Base-by-base conservation (phyloP, 2,113 vertebrate genomes). In the Dasyurus viverrinus region DNA sequence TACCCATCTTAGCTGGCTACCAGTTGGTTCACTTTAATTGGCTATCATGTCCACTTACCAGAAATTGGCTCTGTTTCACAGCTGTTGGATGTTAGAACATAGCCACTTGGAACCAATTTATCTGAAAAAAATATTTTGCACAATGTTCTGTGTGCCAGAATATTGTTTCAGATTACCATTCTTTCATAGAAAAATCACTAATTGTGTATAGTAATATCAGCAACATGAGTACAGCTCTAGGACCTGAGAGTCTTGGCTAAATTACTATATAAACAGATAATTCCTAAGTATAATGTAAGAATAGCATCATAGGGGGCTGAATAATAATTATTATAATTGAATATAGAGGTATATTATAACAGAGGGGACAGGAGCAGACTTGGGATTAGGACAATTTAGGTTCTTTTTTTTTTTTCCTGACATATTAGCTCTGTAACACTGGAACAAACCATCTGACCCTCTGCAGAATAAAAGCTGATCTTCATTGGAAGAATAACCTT, bases 261-360 rank as follows among this genome's bases (percentile, higher is more conserved):
- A 84, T 84, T 42, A 84, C 68, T 42, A 42, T 26, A 42, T 84
- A 84, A 84, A 84, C 68, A 42, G 46, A 25, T 90, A 91, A 84
- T 92, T 93, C 54, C 93, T 89, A 90, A 95, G 93, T 76, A 90
- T 27, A 92, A 91, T 76, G 89, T 95, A 68, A 96, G 53, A 91
- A 92, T 53, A 90, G 1, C 91, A 92, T 96, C 89, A 95, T 95
- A 93, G 52, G 19, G 57, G 94, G 54, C 26, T 90, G 53, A 52
- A 93, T 94, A 95, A 57, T 94, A 53, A 92, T 92, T 90, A 92
- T 22, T 30, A 16, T 53, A 90, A 93, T 54, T 84, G 6, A 84
- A 84, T 42, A 23, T 42, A 42, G n/a, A 84, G n/a, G 19, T 42
- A 19, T n/a, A 23, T 84, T 7, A 84, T 42, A 36, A 23, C 1